These are phyloP conservation scores for Beroe forskalii DNA, from an alignment of 37 sponge, comb jelly and placozoan genomes.

Conservation along the genomic window DNA sequence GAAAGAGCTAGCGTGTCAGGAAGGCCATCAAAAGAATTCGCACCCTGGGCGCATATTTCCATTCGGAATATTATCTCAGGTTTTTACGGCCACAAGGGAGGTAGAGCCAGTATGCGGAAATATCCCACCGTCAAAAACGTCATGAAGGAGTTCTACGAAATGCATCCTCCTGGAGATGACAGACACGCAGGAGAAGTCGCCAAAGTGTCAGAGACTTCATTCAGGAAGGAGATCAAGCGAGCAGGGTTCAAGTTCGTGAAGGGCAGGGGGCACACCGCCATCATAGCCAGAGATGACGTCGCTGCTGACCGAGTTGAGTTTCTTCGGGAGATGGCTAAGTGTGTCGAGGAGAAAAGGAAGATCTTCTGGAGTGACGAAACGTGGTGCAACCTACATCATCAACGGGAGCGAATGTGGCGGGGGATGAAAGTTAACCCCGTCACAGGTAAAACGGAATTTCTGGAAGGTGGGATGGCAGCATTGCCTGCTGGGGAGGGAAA, in stretches of 20 bases:
- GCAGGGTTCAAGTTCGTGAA: neutral
- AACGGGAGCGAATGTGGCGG: neutral
- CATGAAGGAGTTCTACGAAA: neutral
- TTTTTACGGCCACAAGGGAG: neutral
- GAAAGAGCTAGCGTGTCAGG: neutral
- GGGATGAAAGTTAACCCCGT: neutral
- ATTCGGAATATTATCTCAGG: neutral
- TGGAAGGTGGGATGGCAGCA: neutral
- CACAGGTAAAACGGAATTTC: neutral
- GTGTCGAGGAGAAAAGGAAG: neutral
- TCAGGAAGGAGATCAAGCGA: neutral
- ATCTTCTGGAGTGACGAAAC: neutral
- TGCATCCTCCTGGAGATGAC: neutral
- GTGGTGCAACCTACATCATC: neutral
- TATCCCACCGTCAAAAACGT: neutral
- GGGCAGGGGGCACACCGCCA: neutral
- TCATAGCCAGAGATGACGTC: neutral
- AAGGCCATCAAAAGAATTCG: neutral
- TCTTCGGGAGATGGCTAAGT: neutral
- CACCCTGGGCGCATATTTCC: neutral
- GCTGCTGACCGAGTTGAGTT: neutral
- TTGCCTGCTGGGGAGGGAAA: neutral
- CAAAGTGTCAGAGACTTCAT: neutral
- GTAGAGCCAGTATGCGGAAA: neutral
- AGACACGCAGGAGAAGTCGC: neutral